phyloP scores from a whole-genome alignment of 2,797 vertebrate genomes.

The Syndactyla subalaris region DNA sequence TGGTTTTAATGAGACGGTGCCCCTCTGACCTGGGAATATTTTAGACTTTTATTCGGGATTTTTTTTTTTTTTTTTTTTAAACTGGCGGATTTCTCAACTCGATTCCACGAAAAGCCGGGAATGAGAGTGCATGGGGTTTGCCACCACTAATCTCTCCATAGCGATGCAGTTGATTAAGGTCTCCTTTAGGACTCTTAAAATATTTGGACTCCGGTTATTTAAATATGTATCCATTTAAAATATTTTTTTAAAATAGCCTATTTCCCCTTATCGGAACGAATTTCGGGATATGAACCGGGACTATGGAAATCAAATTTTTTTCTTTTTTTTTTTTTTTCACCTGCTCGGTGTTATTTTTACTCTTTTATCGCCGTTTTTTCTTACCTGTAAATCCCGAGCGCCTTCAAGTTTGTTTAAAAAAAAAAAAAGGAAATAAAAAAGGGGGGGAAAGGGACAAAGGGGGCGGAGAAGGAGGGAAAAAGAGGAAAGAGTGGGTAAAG shows the following conservation, averaged over 20 bases:
- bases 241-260: background rate
- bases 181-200: background rate
- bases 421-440: too few relatives aligned
- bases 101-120: background rate
- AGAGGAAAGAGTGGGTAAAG: background rate
- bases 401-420: background rate
- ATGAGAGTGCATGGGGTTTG: background rate
- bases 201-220: background rate
- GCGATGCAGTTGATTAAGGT: background rate
- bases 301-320: background rate
- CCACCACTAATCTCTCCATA: background rate
- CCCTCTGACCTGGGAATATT: slow-evolving; percentile 86
- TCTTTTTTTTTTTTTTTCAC: background rate
- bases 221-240: background rate
- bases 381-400: background rate
- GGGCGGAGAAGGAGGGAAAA: accelerated
- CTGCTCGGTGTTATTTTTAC: background rate
- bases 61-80: slow-evolving; percentile 11
- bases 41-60: slow-evolving; percentile 73
- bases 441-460: too few relatives aligned
- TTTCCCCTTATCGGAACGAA: background rate
- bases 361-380: background rate
- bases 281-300: background rate
- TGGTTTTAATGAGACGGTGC: slow-evolving; percentile 89
- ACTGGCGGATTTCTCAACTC: slow-evolving; percentile 44